Base-by-base conservation (phyloP, 2,888 invertebrate genomes). In the Mythimna pallens region DNA sequence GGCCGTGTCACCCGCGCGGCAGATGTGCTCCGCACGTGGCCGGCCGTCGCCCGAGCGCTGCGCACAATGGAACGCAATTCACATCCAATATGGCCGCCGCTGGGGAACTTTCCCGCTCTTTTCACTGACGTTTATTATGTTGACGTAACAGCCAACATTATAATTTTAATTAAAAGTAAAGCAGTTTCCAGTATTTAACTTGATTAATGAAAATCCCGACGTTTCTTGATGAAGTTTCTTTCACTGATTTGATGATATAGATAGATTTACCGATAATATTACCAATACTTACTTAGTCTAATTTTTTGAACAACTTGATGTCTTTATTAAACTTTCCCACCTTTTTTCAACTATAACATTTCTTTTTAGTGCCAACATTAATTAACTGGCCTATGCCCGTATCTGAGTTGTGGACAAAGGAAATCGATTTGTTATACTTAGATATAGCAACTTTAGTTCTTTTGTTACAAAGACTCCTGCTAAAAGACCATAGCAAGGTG, bases 101-200 rank as follows among this genome's bases (percentile, higher is more conserved):
- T 86, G 87, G 92, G 93, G 91, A 92, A 91, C 92, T 93, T 94
- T 94, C 94, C 94, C 94, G 95, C 94, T 92, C 93, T 94, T 94
- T 94, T 93, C 86, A 86, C 69, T 88, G 82, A 83, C 82, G 82
- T 85, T 87, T 87, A 87, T 86, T 86, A 84, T 83, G 76, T 80
- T 85, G 78, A 85, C 83, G 75, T 73, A 86, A 84, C 78, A 87
- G 81, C 81, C 82, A 84, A 79, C 86, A 80, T 81, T 82, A 81
- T 78, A 80, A 82, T 80, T 79, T 85, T 85, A 85, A 87, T 79
- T 84, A 82, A 80, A 80, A 79, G 67, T 66, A 79, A 77, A 73
- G 80, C 52, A 66, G 69, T 74, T 65, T 65, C n/a, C 63, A 61
- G 57, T 40, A 64, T 74, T 76, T 65, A 34, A n/a, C 65, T 73